phyloP scores from a whole-genome alignment of 35 echinoderm and acorn worm species.

The Acanthaster planci region DNA sequence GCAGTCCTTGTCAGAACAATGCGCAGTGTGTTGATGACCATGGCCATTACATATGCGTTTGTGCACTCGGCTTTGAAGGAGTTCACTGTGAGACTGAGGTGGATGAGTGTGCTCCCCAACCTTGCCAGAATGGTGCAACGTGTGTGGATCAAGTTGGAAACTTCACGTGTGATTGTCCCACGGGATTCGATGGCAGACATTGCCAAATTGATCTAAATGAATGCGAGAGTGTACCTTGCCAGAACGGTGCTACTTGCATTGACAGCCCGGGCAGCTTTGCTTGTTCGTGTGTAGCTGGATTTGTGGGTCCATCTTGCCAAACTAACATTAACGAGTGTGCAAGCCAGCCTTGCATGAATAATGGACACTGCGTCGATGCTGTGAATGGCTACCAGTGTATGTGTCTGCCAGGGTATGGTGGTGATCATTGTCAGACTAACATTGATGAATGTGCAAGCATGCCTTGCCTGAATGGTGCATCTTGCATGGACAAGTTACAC shows the following conservation, averaged over 20 bases:
- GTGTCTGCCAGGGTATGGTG: constrained; percentile 52
- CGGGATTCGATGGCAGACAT: constrained; percentile 54
- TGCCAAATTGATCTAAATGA: constrained; percentile 67
- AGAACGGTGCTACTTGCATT: constrained; percentile 42
- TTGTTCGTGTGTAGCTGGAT: constrained; percentile 49
- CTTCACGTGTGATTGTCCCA: constrained; percentile 52
- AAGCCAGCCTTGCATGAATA: constrained; percentile 54
- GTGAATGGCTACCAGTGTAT: constrained; percentile 21
- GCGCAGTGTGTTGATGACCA: constrained; percentile 60
- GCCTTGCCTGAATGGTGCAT: constrained; percentile 62
- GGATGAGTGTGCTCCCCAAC: constrained; percentile 60
- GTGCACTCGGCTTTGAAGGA: constrained; percentile 67
- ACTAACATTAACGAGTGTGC: constrained; percentile 61
- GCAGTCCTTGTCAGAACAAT: constrained; percentile 71
- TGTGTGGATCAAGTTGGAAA: constrained; percentile 55
- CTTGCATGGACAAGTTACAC: constrained; percentile 52
- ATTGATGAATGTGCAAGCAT: constrained; percentile 62
- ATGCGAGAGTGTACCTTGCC: constrained; percentile 65
- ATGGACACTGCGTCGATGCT: constrained; percentile 27
- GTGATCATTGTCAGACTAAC: constrained; percentile 54
- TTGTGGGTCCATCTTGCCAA: constrained; percentile 41
- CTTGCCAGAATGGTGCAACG: constrained; percentile 55
- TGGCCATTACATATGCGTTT: constrained; percentile 58
- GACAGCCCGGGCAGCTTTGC: constrained; percentile 36
- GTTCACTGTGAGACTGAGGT: constrained; percentile 50